Percentiles rank a stretch among this genome's conserved stretches.
Conservation (phyloP, 2,888 invertebrate species). For the Cheilosia scutellata region DNA sequence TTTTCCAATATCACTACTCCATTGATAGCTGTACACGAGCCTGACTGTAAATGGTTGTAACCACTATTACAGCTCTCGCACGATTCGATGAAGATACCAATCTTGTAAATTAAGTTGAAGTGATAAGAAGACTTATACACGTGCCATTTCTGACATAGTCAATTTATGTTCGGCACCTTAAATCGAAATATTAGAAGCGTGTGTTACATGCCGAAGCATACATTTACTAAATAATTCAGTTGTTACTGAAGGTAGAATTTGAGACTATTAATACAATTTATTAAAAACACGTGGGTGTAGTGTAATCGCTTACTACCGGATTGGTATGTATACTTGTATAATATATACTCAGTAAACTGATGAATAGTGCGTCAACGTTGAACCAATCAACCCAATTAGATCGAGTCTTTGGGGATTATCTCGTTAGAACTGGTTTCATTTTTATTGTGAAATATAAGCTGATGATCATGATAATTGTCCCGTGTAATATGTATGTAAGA, state of each 20-base stretch:
- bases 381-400: slow-evolving; percentile 3
- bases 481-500: neutral
- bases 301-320: neutral
- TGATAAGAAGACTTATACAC: neutral
- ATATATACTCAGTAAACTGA: neutral
- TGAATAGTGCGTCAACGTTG: neutral
- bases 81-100: neutral
- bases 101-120: neutral
- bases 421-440: slow-evolving; percentile 1
- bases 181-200: neutral
- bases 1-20: too few species aligned
- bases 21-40: too few species aligned
- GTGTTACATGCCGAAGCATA: neutral
- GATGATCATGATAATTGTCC: neutral
- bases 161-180: neutral
- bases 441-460: neutral
- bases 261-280: neutral
- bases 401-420: neutral
- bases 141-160: neutral
- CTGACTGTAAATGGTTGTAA: too few species aligned
- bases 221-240: neutral
- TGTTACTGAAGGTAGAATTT: neutral
- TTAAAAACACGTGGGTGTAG: neutral
- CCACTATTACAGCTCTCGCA: neutral
- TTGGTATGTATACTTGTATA: neutral